phyloP scores from a whole-genome alignment of 2,113 vertebrate genomes.

The Ramphastos sulfuratus region DNA sequence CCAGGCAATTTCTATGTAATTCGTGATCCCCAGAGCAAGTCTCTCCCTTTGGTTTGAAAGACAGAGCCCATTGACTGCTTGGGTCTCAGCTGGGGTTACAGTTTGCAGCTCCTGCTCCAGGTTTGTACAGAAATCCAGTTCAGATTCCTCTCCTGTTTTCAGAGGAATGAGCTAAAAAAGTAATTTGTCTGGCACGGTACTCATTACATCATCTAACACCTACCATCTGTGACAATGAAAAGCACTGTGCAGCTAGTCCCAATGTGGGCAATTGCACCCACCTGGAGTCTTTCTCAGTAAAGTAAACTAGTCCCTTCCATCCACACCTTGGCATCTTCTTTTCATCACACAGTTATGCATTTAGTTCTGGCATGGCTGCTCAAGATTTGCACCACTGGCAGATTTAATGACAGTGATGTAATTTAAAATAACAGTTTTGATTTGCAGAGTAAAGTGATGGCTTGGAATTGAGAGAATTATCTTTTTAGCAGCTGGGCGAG shows the following conservation, averaged over 20 bases:
- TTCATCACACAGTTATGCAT: slow-evolving; percentile 24
- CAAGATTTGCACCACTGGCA: not conserved
- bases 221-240: slow-evolving; percentile 65
- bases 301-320: slow-evolving; percentile 45
- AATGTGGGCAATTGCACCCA: slow-evolving; percentile 47
- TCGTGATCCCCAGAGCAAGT: not conserved
- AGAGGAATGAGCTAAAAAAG: slow-evolving; percentile 59
- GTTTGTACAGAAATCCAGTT: slow-evolving; percentile 54
- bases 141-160: slow-evolving; percentile 47
- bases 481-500: not conserved
- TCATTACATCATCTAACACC: slow-evolving; percentile 66
- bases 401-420: slow-evolving; percentile 58
- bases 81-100: not conserved
- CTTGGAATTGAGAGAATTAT: not conserved
- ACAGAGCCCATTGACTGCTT: not conserved
- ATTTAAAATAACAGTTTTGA: slow-evolving; percentile 55
- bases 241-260: slow-evolving; percentile 39
- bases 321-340: slow-evolving; percentile 59
- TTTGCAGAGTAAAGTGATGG: not conserved
- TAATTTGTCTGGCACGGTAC: slow-evolving; percentile 47
- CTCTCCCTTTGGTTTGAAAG: not conserved
- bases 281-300: slow-evolving; percentile 49
- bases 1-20: not conserved
- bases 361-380: not conserved
- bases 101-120: slow-evolving; percentile 17